Evolutionary conservation across 2,797 vertebrate species (phyloP), one percentile per base, ranked within the genome.

Genomic region (Erpetoichthys calabaricus): DNA sequence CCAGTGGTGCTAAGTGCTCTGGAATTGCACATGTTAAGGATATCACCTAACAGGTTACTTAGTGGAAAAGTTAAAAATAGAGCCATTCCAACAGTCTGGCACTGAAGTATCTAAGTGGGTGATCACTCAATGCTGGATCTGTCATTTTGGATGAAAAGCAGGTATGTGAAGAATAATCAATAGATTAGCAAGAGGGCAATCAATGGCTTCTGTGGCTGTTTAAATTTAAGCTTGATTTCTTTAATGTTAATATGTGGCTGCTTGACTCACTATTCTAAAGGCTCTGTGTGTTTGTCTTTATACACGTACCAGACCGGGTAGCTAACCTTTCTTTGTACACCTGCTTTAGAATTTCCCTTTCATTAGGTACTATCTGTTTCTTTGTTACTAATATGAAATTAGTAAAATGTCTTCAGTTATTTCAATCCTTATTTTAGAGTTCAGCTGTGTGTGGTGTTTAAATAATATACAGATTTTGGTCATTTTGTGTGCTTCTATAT

Each of bases 11-110:
- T 78, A 70, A 71, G 77, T 70, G 60, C 66, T 69, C 57, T 61
- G 64, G 70, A 77, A 71, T 52, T 70, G 67, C 80, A 76, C 74
- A 81, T 77, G 78, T 71, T 74, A 47, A 44, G 65, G 68, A 74
- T 80, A 85, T 87, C 83, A 82, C 70, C 74, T 87, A 79, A 79
- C 85, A 53, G 64, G 81, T 77, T 80, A 80, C 79, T 68, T 79
- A 79, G 79, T 73, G 70, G 45, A 73, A 62, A 67, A 57, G 65
- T 68, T 80, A 79, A 86, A 86, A 83, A 84, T 87, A 87, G 73
- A 68, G 65, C 64, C 73, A 79, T 77, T 71, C 66, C 7, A 5
- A 59, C 63, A 41, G 65, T 71, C 70, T 63, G 65, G 74, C 60
- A 64, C 70, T 67, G 73, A 70, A 75, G 70, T 70, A 67, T 64